Percentiles rank a stretch among this genome's conserved stretches.
phyloP scores from a whole-genome alignment of 2,113 vertebrate genomes.

The Melanerpes aurifrons region DNA sequence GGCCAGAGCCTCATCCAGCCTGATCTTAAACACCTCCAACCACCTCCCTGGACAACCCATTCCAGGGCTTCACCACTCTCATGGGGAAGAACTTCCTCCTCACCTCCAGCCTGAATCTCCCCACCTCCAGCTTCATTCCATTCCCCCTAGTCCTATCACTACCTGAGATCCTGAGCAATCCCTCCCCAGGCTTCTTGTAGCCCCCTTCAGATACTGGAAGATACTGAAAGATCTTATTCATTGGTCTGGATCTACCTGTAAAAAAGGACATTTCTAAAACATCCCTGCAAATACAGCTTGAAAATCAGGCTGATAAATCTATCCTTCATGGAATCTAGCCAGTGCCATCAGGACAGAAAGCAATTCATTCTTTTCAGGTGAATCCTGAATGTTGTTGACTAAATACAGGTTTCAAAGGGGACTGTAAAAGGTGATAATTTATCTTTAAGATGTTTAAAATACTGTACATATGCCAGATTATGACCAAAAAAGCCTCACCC shows the following conservation, averaged over 20 bases:
- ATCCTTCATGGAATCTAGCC: background rate
- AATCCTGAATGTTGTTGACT: background rate
- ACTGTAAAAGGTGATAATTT: background rate
- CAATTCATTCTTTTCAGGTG: background rate
- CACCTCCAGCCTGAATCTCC: no score
- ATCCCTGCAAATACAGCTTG: background rate
- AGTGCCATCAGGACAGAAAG: background rate
- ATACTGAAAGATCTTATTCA: background rate
- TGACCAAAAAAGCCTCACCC: background rate
- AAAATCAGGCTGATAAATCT: background rate
- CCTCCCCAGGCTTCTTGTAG: no score
- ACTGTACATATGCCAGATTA: constrained; percentile 22
- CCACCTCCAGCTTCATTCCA: no score
- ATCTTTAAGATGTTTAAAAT: background rate
- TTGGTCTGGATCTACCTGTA: background rate
- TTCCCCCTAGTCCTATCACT: no score
- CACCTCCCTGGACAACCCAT: no score
- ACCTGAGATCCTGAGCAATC: no score
- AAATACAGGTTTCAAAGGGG: background rate
- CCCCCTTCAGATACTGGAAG: no score
- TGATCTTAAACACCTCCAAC: no score
- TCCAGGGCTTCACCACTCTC: no score
- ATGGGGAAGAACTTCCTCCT: no score
- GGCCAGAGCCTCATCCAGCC: no score
- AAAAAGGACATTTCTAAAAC: background rate